These are phyloP conservation scores for Drosophila varians DNA, from an alignment of 1,140 invertebrate species.

Conservation along the genomic window DNA sequence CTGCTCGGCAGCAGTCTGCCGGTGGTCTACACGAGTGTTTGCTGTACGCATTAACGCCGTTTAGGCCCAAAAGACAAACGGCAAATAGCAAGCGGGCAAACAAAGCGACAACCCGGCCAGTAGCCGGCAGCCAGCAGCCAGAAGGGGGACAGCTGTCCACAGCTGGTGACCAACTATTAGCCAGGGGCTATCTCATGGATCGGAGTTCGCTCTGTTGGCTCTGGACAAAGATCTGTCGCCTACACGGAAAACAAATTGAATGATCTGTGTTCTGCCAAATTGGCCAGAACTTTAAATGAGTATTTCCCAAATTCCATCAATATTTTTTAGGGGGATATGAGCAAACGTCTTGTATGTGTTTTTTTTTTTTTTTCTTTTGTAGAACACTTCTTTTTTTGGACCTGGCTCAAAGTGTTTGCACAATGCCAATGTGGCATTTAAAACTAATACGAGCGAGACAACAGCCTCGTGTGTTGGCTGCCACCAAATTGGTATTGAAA, in stretches of 20 bases:
- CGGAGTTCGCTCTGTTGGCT: slow-evolving; percentile 14
- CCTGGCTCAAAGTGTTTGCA: slow-evolving; percentile 58
- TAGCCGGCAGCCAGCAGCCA: slow-evolving; percentile 16
- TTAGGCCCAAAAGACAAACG: slow-evolving; percentile 57
- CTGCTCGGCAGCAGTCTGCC: slow-evolving; percentile 23
- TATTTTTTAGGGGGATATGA: too few species aligned
- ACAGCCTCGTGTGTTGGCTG: slow-evolving; percentile 44
- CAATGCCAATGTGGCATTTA: slow-evolving; percentile 79
- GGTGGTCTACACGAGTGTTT: slow-evolving; percentile 62
- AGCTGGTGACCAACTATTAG: slow-evolving; percentile 49
- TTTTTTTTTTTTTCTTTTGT: not conserved
- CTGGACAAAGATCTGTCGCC: slow-evolving; percentile 39
- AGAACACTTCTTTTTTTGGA: slow-evolving; percentile 19
- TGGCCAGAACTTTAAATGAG: not conserved
- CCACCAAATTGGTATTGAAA: slow-evolving; percentile 78
- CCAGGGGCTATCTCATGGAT: slow-evolving; percentile 41
- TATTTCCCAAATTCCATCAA: not conserved
- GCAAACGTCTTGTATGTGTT: not conserved
- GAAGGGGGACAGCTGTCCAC: slow-evolving; percentile 47
- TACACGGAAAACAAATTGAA: slow-evolving; percentile 4
- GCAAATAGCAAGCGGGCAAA: slow-evolving; percentile 40
- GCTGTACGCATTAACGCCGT: slow-evolving; percentile 61
- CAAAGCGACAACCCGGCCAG: slow-evolving; percentile 41
- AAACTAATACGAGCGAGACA: slow-evolving; percentile 73
- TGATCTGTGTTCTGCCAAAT: not conserved